Base-by-base conservation (phyloP, 2,888 invertebrate genomes). In the Cerceris rybyensis region DNA sequence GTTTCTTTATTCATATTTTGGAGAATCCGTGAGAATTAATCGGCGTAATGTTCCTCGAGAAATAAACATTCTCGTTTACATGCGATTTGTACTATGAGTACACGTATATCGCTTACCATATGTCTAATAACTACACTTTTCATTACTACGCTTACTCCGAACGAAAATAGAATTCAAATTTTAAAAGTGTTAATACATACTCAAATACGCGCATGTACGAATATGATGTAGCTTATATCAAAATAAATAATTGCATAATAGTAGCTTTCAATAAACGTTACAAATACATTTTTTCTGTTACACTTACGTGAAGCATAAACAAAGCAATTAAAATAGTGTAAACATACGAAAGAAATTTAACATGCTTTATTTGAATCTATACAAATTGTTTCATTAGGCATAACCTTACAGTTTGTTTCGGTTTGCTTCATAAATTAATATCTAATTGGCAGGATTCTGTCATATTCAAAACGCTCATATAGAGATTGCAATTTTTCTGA, bases 1-100 rank as follows among this genome's bases (percentile, higher is more conserved):
- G 28, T 28, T 39, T 57, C 8, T 7, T 57, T 57, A 16, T 39
- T 66, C n/a, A 43, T 6, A 46, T 8, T 46, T 60, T 68, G 43
- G 28, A 28, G 17, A 6, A 42, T 1, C 1, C 7, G 41, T 59
- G 16, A 41, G 59, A 57, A 41, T 42, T 16, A 49, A 5, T 46
- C 28, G 0, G 4, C 11, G 16, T 11, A 13, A 55, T 17, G 8
- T 17, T 55, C 11, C 17, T 17, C 55, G 7, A 28, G 11, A 55
- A 17, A 17, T 7, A 17, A 55, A 16, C 4, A 17, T 55, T 17
- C 17, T 28, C 55, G 7, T 9, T 5, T 7, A 55, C 7, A 55
- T 16, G 13, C 14, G 11, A 7, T 55, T 55, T 8, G 13, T 28
- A 17, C 17, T 55, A 13, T 11, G 17, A 17, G 7, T 55, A 7